phyloP scores from a whole-genome alignment of 2,888 invertebrate genomes.

The Nemotelus nigrinus region DNA sequence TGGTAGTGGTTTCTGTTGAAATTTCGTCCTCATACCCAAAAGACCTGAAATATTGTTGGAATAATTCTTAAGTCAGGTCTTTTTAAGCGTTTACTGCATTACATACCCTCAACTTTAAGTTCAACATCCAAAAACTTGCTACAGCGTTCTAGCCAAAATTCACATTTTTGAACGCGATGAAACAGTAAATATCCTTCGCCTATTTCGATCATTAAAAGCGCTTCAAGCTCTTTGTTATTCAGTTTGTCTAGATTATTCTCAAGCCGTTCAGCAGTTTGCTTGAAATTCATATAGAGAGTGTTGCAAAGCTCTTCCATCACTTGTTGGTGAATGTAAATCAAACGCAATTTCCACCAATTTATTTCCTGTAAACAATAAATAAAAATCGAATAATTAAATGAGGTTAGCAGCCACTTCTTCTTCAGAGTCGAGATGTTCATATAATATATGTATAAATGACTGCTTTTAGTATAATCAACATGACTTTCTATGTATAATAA shows the following conservation, averaged over 20 bases:
- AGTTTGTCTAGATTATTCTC: constrained; percentile 57
- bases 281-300: constrained; percentile 68
- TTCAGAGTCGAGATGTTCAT: no score
- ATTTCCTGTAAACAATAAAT: constrained; percentile 53
- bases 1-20: constrained; percentile 82
- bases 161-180: constrained; percentile 76
- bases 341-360: constrained; percentile 77
- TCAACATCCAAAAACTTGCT: constrained; percentile 73
- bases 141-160: constrained; percentile 74
- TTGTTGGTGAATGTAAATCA: constrained; percentile 78
- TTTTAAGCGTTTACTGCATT: constrained; percentile 16
- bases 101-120: constrained; percentile 74
- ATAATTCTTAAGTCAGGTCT: constrained; percentile 66
- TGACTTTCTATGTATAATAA: no score
- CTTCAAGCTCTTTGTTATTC: constrained; percentile 62
- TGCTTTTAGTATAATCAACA: no score
- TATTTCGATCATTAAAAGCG: constrained; percentile 67
- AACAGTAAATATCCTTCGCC: constrained; percentile 79
- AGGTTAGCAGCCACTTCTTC: no score
- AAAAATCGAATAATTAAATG: not conserved
- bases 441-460: no score
- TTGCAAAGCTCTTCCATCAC: constrained; percentile 80
- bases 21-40: constrained; percentile 90
- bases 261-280: constrained; percentile 53
- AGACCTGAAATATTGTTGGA: constrained; percentile 57